Percentiles rank a stretch among this genome's conserved stretches.
phyloP scores from a whole-genome alignment of 2,888 invertebrate genomes.

The Penaeus monodon region DNA sequence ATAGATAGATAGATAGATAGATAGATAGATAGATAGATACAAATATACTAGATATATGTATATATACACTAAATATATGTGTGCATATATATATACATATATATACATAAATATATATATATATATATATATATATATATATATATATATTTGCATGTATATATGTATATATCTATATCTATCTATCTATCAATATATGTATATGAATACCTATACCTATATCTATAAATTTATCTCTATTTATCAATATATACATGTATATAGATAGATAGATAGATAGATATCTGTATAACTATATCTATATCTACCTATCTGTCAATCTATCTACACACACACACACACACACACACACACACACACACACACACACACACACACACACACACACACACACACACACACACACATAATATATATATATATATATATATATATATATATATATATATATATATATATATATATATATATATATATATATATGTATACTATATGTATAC shows the following conservation, averaged over 20 bases:
- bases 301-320: no score
- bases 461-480: no score
- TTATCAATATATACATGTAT: not conserved
- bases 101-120: conserved; percentile 11
- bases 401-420: no score
- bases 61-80: no score
- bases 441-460: no score
- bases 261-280: not conserved
- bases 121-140: conserved; percentile 16
- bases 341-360: no score
- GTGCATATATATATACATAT: not conserved
- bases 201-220: not conserved
- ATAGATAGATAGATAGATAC: conserved; percentile 1
- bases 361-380: no score
- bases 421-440: no score
- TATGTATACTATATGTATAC: no score
- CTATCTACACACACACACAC: no score
- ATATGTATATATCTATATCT: conserved; percentile 1
- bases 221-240: not conserved
- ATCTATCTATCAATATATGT: not conserved
- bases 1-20: not conserved
- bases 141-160: conserved; percentile 4
- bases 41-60: not conserved
- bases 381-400: no score
- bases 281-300: no score